Evolutionary conservation across 2,113 vertebrate species (phyloP), one percentile per base, ranked within the genome.

Genomic region (Hippocampus barbouri): DNA sequence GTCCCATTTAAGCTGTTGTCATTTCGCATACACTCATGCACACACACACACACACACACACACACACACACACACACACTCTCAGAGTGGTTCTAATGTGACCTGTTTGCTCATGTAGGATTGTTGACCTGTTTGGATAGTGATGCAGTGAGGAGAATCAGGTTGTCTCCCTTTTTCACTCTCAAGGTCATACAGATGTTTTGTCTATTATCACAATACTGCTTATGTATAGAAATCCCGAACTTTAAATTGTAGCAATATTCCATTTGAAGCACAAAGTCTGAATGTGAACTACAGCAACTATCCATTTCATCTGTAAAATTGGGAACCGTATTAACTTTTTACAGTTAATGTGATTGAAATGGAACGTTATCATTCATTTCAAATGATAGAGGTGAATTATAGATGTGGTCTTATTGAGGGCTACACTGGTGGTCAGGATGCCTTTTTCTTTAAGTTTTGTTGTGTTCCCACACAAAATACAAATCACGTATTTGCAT

Each of bases 111-210:
- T 85, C 69, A 21, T 25, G 73, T 25, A 1, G 68, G 80, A 78
- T 79, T 79, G 84, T 79, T 86, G 87, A 86, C 78, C 87, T 74
- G 78, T 41, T 84, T 80, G 75, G 80, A 81, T 79, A 66, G 69
- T 76, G 74, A 74, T 66, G 70, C 80, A 65, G 76, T 75, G 66
- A 80, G 77, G 75, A 66, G 68, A 80, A 79, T 84, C 83, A 68
- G 73, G 83, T 81, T 80, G 64, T 79, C 84, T 43, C 27, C 6
- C 2, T 34, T 73, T 61, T n/a, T 63, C 68, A 72, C n/a, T 16
- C n/a, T 30, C 9, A 3, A 34, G 51, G 27, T 66, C 64, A 27
- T 27, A 18, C 23, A 27, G 43, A 49, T 47, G 23, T 10, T 18
- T 66, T 27, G 64, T 66, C 14, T 21, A 18, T 47, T 18, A 15